Base-by-base conservation (phyloP, 30 jellyfish, hydroid and myxozoan species). In the Morbakka virulenta region DNA sequence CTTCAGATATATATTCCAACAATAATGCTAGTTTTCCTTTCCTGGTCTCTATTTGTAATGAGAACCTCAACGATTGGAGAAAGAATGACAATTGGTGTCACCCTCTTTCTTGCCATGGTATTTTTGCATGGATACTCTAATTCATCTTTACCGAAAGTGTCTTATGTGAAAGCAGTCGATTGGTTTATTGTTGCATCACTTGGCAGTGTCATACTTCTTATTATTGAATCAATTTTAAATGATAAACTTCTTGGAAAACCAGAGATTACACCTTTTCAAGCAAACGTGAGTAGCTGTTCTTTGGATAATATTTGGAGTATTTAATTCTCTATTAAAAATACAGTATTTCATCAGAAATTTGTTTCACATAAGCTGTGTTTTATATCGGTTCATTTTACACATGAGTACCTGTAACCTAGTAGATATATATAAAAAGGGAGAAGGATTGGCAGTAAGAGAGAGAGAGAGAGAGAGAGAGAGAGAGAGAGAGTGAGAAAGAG, bases 21-120 rank as follows among this genome's bases (percentile, higher is more conserved):
- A 4, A 83, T 83, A 2, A 80, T 80, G 91, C 91, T 80, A 4
- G 91, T 80, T 13, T 41, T 22, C 32, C 29, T 80, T 24, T 80
- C 91, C 28, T 80, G 91, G 91, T 62, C 83, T 3, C 68, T 80
- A 83, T 71, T 80, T 48, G 68, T 78, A 12, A 72, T 80, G 13
- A 61, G 61, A 50, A 83, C 68, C 4, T 77, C 68, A 2, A 76
- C 64, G 35, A 64, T 83, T 1, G 91, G 91, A 2, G 91, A 80
- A 27, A 69, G 91, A 4, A 80, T 80, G 48, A 69, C 91, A 0
- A 61, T 80, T n/a, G 91, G 91, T 32, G 83, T 80, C 24, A 80
- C 91, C 0, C 79, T 80, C 1, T 80, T 80, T 57, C 71, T 80
- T 33, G 69, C 91, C 0, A 80, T 80, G 91, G 69, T 80, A 48